Evolutionary conservation across 2,888 invertebrate genomes (phyloP), one percentile per base, ranked within the genome.

Genomic region (Brachypalpus laphriformis): DNA sequence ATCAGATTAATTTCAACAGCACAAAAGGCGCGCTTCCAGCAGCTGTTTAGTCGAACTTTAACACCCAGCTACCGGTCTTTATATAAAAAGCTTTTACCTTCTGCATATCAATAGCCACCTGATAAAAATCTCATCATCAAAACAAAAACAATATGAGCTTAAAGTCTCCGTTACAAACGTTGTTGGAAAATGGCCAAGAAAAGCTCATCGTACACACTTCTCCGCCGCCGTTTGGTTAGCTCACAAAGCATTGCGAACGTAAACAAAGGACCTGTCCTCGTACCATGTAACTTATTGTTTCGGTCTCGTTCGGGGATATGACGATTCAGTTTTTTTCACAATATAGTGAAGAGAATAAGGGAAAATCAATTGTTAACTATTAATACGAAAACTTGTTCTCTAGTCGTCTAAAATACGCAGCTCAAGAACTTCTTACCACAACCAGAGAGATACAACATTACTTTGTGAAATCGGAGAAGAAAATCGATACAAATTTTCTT

Each of bases 261-360:
- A 83, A 83, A 83, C 83, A 83, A 83, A 83, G 80, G 80, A 70
- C 54, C 18, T 57, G 57, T 65, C 57, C 68, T 49, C 57, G 54
- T 54, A 51, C 49, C 14, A 28, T 75, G 63, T 68, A 45, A 57
- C 34, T 59, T 42, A 57, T 63, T 63, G 59, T 57, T 74, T 80
- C 49, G 37, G n/a, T 80, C 31, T 56, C 11, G 61, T 49, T 65
- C 31, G 22, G 14, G 11, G 28, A 37, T 40, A 51, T 49, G 63
- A 68, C 68, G 18, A 25, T 7, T 40, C 22, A 14, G n/a, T 34
- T 56, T 54, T 45, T 20, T 34, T 18, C 11, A 31, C 51, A 7
- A 20, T 22, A 54, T 20, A 51, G 31, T 74, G 16, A 63, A 45
- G 7, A 25, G 18, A 45, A 9, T 8, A 16, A 71, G 34, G 5